A percentile compares a stretch with the other conserved stretches of the same genome.
phyloP scores from a whole-genome alignment of 2,113 vertebrate genomes.

The Equus przewalskii region DNA sequence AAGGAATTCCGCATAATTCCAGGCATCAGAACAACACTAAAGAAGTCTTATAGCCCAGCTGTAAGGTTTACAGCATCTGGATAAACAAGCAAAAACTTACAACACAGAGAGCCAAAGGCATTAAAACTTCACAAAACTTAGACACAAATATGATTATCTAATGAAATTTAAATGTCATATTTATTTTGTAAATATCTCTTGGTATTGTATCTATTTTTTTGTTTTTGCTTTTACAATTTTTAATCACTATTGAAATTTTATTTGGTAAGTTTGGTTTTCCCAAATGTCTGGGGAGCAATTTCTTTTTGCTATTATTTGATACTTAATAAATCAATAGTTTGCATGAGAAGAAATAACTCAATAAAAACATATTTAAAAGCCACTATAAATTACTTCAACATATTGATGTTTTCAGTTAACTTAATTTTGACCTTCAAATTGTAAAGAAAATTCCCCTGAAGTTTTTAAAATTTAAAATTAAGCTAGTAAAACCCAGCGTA shows the following conservation, averaged over 20 bases:
- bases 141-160: neutral
- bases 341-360: neutral
- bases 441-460: neutral
- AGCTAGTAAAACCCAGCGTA: neutral
- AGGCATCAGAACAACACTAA: neutral
- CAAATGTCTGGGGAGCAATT: neutral
- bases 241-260: neutral
- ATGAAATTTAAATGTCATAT: neutral
- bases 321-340: neutral
- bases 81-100: neutral
- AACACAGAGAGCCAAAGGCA: neutral
- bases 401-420: neutral
- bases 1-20: neutral
- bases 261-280: neutral
- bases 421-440: neutral
- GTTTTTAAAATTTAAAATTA: constrained; percentile 64
- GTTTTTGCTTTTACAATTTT: neutral
- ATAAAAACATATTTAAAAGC: neutral
- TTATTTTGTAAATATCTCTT: neutral
- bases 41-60: neutral
- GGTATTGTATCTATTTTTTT: neutral
- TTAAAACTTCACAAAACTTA: neutral
- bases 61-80: neutral
- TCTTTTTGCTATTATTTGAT: neutral
- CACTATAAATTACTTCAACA: neutral